phyloP scores from a whole-genome alignment of 2,888 invertebrate genomes.

The Noctua janthina region DNA sequence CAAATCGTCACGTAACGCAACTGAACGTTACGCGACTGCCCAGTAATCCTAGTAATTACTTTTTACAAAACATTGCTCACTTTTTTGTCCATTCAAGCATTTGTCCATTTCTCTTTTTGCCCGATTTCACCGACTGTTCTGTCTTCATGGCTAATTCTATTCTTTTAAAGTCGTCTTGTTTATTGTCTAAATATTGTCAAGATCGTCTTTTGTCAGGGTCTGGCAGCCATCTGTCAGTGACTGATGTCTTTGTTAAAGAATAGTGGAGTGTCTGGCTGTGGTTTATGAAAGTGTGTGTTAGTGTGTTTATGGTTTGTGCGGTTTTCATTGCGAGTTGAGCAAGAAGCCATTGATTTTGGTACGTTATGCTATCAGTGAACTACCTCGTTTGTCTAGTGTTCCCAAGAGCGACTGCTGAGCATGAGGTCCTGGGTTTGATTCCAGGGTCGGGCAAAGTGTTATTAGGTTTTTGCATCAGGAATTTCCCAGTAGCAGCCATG shows the following conservation, averaged over 20 bases:
- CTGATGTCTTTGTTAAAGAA: conserved; percentile 18
- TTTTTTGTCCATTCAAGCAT: conserved; percentile 48
- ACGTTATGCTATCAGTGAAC: background rate
- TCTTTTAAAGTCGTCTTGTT: conserved; percentile 38
- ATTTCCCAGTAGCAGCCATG: too few relatives aligned
- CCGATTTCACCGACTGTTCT: conserved; percentile 64
- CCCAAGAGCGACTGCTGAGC: too few relatives aligned
- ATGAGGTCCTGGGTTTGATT: too few relatives aligned
- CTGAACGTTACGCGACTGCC: conserved; percentile 60
- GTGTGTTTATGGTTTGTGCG: conserved; percentile 2
- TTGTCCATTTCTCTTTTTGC: conserved; percentile 57
- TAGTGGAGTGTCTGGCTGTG: conserved; percentile 8
- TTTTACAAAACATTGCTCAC: conserved; percentile 63
- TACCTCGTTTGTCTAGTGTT: too few relatives aligned
- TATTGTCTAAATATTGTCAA: conserved; percentile 38
- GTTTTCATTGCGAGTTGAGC: background rate
- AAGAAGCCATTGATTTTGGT: background rate
- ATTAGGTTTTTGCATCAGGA: too few relatives aligned
- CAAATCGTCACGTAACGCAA: conserved; percentile 47
- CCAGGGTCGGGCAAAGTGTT: too few relatives aligned
- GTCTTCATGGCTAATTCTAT: conserved; percentile 48
- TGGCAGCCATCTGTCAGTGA: conserved; percentile 17
- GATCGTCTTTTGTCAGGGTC: conserved; percentile 30
- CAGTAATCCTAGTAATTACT: conserved; percentile 69
- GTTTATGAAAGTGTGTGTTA: conserved; percentile 39